phyloP scores from a whole-genome alignment of 2,888 invertebrate species.

The Rhagonycha lutea region DNA sequence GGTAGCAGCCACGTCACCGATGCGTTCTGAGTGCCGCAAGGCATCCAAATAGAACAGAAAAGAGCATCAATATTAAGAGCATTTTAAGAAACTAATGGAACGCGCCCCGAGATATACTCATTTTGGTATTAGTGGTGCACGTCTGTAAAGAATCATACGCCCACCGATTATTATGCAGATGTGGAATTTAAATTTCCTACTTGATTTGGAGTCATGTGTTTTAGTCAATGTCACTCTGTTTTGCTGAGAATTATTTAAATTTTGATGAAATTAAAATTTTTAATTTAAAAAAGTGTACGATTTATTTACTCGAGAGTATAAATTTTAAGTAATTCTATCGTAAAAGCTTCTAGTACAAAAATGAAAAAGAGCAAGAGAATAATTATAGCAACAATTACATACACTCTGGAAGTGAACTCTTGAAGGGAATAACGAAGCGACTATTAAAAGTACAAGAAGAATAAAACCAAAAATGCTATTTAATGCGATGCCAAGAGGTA shows the following conservation, averaged over 20 bases:
- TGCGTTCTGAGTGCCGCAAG: not conserved
- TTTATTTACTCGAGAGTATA: not conserved
- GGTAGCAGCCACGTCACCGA: not conserved
- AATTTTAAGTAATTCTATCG: not conserved
- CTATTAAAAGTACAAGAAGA: not conserved
- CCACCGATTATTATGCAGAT: not conserved
- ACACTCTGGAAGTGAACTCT: not conserved
- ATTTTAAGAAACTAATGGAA: not conserved
- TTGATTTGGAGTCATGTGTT: not conserved
- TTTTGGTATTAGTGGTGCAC: not conserved
- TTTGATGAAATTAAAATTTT: not conserved
- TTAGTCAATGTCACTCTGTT: not conserved
- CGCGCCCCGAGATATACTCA: not conserved
- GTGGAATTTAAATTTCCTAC: not conserved
- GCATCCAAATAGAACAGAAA: not conserved
- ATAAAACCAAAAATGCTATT: not conserved
- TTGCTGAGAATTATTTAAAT: not conserved
- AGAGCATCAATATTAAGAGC: not conserved
- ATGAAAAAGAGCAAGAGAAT: not conserved
- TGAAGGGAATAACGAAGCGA: not conserved
- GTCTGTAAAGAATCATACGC: not conserved
- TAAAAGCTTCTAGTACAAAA: not conserved
- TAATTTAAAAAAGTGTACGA: not conserved
- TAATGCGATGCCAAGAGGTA: not conserved
- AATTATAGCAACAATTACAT: not conserved